These are phyloP conservation scores for Callaeas wilsoni DNA, from an alignment of 2,113 vertebrate species.

Conservation along the genomic window DNA sequence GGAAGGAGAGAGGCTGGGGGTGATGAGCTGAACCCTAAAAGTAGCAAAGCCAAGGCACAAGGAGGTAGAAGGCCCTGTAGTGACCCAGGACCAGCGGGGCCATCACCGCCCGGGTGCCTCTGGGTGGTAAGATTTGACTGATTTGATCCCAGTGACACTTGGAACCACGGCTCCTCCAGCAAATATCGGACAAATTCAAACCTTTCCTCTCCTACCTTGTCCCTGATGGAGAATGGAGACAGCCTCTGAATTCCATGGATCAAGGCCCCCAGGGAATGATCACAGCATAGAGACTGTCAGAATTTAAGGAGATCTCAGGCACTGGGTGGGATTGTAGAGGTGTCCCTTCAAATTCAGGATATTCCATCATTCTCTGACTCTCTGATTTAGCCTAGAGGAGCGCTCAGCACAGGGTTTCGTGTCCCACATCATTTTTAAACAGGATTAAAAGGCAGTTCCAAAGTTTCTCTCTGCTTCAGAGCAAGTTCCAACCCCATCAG, in stretches of 20 bases:
- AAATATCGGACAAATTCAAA: not conserved
- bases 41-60: not conserved
- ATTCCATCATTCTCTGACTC: not conserved
- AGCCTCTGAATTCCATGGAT: not conserved
- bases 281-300: not conserved
- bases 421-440: not conserved
- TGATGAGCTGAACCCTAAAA: not conserved
- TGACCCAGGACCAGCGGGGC: accelerated
- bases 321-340: not conserved
- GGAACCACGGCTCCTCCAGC: accelerated
- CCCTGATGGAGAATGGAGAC: not conserved
- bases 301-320: not conserved
- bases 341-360: not conserved
- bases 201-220: not conserved
- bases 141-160: accelerated
- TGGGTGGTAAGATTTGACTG: not conserved
- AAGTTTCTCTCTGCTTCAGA: not conserved
- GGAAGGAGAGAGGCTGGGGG: not conserved
- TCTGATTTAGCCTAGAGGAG: not conserved
- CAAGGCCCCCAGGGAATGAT: not conserved
- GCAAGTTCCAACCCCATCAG: accelerated
- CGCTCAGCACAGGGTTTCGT: not conserved
- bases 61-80: not conserved
- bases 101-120: not conserved
- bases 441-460: not conserved